A percentile compares a stretch with the other conserved stretches of the same genome.
Evolutionary conservation across 2,113 vertebrate genomes (phyloP).

Genomic region (Carassius auratus): DNA sequence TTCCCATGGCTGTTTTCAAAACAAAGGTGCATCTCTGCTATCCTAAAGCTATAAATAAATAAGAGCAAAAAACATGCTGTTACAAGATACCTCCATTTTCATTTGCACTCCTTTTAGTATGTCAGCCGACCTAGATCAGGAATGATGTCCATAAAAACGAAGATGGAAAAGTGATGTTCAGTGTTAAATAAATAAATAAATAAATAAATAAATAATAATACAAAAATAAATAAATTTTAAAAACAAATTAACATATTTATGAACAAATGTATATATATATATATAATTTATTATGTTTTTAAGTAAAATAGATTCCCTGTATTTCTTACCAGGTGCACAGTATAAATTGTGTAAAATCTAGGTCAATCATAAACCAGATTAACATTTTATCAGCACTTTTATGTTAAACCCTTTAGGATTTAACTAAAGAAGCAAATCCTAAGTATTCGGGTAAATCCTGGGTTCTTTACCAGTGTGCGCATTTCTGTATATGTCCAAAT

Average conservation of each 20-base stretch:
- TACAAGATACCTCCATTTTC: conserved; percentile 33
- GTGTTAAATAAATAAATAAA: background rate
- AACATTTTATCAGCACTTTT: background rate
- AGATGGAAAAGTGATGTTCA: background rate
- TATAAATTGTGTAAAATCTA: background rate
- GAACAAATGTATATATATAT: too few species aligned
- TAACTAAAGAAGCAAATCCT: background rate
- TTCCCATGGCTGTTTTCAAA: conserved; percentile 37
- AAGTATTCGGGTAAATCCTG: conserved; percentile 7
- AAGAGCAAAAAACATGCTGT: conserved; percentile 20
- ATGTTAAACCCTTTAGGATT: background rate
- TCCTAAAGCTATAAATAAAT: conserved; percentile 43
- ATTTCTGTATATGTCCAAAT: background rate
- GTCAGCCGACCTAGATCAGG: background rate
- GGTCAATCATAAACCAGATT: conserved; percentile 10
- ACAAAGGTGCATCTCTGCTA: conserved; percentile 42
- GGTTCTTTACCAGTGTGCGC: background rate
- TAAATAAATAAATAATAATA: too few species aligned
- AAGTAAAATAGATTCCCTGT: background rate
- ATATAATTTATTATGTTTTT: too few species aligned
- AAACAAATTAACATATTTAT: too few species aligned
- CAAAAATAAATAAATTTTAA: too few species aligned
- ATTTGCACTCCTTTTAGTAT: background rate
- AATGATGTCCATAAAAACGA: background rate
- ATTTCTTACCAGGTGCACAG: background rate